A percentile compares a stretch with the other conserved stretches of the same genome.
These are phyloP conservation scores for Pomacea canaliculata DNA, from an alignment of 2,888 invertebrate species.

Conservation along the genomic window DNA sequence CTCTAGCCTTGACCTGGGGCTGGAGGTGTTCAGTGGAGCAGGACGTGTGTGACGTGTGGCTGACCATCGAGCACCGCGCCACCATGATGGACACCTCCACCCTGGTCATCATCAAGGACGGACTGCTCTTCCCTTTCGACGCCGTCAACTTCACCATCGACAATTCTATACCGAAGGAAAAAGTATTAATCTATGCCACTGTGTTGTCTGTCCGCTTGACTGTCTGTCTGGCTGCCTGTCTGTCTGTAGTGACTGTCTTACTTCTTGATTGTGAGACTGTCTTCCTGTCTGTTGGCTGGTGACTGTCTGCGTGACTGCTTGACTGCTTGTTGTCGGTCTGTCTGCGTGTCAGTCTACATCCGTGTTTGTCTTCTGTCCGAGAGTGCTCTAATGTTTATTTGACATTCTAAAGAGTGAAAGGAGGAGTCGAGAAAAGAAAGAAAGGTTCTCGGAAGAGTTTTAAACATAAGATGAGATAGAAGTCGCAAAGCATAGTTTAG, in stretches of 20 bases:
- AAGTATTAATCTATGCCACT: not conserved
- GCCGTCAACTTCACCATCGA: constrained; percentile 2
- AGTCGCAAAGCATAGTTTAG: too few relatives aligned
- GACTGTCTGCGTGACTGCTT: not conserved
- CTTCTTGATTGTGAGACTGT: not conserved
- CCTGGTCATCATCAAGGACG: constrained; percentile 22
- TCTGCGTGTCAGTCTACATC: not conserved
- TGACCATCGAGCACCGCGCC: constrained; percentile 23
- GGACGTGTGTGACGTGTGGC: constrained; percentile 33
- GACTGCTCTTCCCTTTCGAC: constrained; percentile 30
- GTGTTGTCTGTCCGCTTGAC: not conserved
- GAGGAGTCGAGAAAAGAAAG: too few relatives aligned
- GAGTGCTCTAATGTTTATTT: too few relatives aligned
- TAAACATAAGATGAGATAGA: too few relatives aligned
- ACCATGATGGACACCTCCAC: constrained; percentile 33
- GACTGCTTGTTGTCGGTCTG: not conserved
- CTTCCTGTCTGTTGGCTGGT: not conserved
- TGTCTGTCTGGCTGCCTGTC: too few relatives aligned
- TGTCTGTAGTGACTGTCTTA: too few relatives aligned
- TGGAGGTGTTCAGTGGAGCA: constrained; percentile 16
- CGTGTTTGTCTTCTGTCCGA: not conserved
- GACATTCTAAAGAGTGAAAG: too few relatives aligned
- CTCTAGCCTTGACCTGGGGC: too few relatives aligned
- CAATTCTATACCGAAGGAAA: constrained; percentile 2
- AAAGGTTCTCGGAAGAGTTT: too few relatives aligned